phyloP scores from a whole-genome alignment of 1,140 invertebrate genomes.

The Drosophila eugracilis region DNA sequence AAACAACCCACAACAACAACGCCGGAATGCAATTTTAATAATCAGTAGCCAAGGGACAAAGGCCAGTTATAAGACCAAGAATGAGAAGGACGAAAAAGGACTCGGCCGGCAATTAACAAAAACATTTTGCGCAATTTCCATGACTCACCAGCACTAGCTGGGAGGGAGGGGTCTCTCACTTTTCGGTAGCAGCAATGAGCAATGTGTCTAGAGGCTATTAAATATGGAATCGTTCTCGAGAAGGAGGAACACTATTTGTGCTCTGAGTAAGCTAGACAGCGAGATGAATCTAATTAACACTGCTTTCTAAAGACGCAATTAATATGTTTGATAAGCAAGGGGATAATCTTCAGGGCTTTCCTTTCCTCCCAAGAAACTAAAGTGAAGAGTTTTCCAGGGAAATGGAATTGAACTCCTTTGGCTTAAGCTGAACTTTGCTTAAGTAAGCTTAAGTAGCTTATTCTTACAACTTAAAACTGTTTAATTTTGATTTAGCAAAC shows the following conservation, averaged over 20 bases:
- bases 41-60: conserved; percentile 41
- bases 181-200: too few species aligned
- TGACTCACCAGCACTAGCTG: conserved; percentile 29
- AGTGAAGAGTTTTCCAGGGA: background rate
- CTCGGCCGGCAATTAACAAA: conserved; percentile 36
- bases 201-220: background rate
- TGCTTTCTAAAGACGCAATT: background rate
- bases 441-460: too few species aligned
- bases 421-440: too few species aligned
- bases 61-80: background rate
- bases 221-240: background rate
- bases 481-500: too few species aligned
- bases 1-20: conserved; percentile 56
- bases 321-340: background rate
- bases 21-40: conserved; percentile 45
- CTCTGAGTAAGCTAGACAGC: background rate
- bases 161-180: too few species aligned
- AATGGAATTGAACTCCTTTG: background rate
- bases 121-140: conserved; percentile 47
- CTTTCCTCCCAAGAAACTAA: too few species aligned
- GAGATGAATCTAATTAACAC: background rate
- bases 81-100: background rate
- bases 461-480: too few species aligned
- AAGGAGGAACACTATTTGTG: background rate
- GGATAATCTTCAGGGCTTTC: too few species aligned